Evolutionary conservation across 2,797 vertebrate genomes (phyloP).

Genomic region (Anableps anableps): DNA sequence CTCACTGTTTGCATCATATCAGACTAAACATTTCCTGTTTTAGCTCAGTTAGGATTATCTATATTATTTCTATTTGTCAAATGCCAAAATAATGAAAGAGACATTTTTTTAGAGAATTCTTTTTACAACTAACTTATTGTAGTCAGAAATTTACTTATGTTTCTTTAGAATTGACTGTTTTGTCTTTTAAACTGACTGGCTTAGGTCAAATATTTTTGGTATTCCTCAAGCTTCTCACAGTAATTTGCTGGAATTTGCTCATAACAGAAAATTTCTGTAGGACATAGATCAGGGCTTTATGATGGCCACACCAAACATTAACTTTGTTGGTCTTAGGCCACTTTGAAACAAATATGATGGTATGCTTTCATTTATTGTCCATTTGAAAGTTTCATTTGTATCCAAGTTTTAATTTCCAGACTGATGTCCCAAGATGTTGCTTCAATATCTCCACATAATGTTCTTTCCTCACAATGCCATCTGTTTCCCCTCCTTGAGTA

Average conservation of each 20-base stretch:
- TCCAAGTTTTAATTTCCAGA: not conserved
- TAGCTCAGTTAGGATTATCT: not conserved
- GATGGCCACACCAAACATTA: not conserved
- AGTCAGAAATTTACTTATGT: not conserved
- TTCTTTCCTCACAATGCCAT: not conserved
- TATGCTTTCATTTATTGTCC: not conserved
- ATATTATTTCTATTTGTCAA: not conserved
- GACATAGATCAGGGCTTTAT: not conserved
- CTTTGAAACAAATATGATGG: not conserved
- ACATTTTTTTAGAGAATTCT: not conserved
- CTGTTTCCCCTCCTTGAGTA: not conserved
- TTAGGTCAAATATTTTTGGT: not conserved
- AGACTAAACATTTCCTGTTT: not conserved
- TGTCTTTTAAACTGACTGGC: not conserved
- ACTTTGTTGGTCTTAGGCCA: not conserved
- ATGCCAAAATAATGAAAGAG: not conserved
- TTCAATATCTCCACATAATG: not conserved
- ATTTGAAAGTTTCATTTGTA: not conserved
- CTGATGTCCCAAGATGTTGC: not conserved
- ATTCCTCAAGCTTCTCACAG: not conserved
- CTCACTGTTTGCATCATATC: not conserved
- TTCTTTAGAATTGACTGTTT: not conserved
- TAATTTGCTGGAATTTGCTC: not conserved
- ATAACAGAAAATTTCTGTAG: not conserved
- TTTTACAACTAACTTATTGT: not conserved